phyloP scores from a whole-genome alignment of 1,140 invertebrate genomes.

The Halyomorpha halys region DNA sequence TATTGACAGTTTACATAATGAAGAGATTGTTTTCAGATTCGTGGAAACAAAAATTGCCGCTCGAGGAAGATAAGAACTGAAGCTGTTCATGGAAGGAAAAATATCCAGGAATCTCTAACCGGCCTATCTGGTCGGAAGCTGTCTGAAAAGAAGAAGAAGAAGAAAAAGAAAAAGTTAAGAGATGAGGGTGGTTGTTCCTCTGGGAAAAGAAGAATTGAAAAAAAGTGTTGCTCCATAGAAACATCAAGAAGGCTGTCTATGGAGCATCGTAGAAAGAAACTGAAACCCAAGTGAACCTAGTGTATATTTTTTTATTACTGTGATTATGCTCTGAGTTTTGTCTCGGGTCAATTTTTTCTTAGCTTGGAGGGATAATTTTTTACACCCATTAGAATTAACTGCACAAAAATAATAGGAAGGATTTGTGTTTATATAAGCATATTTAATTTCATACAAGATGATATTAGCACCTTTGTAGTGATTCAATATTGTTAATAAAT shows the following conservation, averaged over 20 bases:
- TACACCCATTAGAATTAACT: too few species aligned
- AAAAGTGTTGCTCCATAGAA: constrained; percentile 21
- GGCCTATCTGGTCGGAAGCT: neutral
- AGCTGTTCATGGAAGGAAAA: neutral
- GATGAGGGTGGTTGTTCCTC: constrained; percentile 14
- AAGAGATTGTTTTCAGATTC: constrained; percentile 11
- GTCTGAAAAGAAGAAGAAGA: neutral
- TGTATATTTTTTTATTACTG: too few species aligned
- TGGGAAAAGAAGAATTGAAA: constrained; percentile 21
- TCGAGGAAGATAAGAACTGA: neutral
- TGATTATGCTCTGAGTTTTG: too few species aligned
- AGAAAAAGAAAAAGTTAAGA: constrained; percentile 22
- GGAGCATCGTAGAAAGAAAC: constrained; percentile 27
- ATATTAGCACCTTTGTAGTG: too few species aligned
- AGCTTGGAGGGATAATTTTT: too few species aligned
- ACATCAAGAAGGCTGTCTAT: constrained; percentile 11
- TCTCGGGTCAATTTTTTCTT: too few species aligned
- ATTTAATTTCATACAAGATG: too few species aligned
- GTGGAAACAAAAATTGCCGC: constrained; percentile 12
- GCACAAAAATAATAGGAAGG: too few species aligned
- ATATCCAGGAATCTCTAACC: neutral
- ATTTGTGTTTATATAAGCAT: too few species aligned
- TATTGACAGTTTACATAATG: neutral
- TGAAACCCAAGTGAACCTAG: constrained; percentile 23
- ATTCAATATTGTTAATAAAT: too few species aligned